Evolutionary conservation across 53 echinoderm and acorn worm species (phyloP), one percentile per base, ranked within the genome.

Genomic region (Holothuria leucospilota): DNA sequence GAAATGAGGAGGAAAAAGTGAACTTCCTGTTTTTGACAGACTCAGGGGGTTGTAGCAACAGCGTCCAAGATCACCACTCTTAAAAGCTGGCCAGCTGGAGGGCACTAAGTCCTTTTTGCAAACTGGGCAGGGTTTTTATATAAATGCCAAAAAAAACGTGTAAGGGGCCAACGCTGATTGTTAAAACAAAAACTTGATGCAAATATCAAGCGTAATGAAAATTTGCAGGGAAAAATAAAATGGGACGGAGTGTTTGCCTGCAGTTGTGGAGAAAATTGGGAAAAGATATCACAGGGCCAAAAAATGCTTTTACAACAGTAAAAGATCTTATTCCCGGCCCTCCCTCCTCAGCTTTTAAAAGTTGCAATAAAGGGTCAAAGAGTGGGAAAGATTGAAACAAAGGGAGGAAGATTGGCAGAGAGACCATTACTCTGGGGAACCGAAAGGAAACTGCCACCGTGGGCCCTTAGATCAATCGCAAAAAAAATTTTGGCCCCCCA

Each of bases 131-230:
- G 29, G 28, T 11, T 28, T 62, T 14, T 14, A 85, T 8, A 29
- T 11, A 8, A 38, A 25, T 13, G 67, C 10, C 20, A 20, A 23
- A 16, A 12, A 21, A 13, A 28, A 63, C n/a, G 25, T 26, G 60
- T 18, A 20, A 62, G 20, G 61, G n/a, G 42, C 51, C 23, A 15
- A 29, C 9, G 56, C 58, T 7, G 20, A 53, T 10, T 16, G 27
- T 28, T 53, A 81, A 28, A 28, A 81, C 81, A 81, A 81, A 81
- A 81, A 84, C 49, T 26, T 85, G 26, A 85, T 85, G 85, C 85
- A 68, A 21, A 71, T 68, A 18, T 85, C 85, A 28, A 85, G 85
- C 40, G 85, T 85, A 42, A 85, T 85, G 85, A 85, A 85, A 69
- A 68, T 85, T 85, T 69, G 85, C 85, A 4, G 69, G 69, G 40